Conservation (phyloP, 1,140 invertebrate genomes). For the Carcinoscorpius rotundicauda region DNA sequence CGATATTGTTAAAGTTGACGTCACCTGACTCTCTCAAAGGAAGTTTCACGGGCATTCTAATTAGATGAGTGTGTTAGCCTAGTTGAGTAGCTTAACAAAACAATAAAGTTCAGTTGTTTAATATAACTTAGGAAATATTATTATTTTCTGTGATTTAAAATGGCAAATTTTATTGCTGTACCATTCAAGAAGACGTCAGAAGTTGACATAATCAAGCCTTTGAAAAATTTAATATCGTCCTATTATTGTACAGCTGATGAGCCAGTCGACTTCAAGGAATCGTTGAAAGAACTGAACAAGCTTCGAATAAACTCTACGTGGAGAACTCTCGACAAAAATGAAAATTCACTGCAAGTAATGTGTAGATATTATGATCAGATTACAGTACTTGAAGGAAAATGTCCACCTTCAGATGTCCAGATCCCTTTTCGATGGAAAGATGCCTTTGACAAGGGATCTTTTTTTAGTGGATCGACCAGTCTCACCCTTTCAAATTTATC, state of each 20-base stretch:
- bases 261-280: conserved; percentile 62
- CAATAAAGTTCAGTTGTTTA: too few species aligned
- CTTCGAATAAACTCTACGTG: conserved; percentile 75
- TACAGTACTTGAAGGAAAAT: conserved; percentile 77
- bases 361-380: conserved; percentile 93
- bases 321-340: conserved; percentile 86
- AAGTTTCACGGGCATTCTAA: too few species aligned
- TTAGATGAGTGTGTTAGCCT: too few species aligned
- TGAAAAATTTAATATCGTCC: conserved; percentile 81
- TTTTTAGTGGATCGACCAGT: conserved; percentile 85
- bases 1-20: too few species aligned
- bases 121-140: too few species aligned
- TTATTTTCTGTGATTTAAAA: background rate
- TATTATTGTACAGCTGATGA: conserved; percentile 62
- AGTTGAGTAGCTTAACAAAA: too few species aligned
- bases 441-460: conserved; percentile 91
- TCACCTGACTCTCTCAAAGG: too few species aligned
- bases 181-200: conserved; percentile 91
- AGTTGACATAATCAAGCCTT: conserved; percentile 84
- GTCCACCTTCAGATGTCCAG: conserved; percentile 64
- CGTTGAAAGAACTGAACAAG: conserved; percentile 80
- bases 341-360: conserved; percentile 79
- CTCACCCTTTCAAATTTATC: conserved; percentile 47
- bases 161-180: conserved; percentile 60
- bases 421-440: conserved; percentile 99